A percentile compares a stretch with the other conserved stretches of the same genome.
Evolutionary conservation across 2,113 vertebrate genomes (phyloP).

Genomic region (Cebus imitator): DNA sequence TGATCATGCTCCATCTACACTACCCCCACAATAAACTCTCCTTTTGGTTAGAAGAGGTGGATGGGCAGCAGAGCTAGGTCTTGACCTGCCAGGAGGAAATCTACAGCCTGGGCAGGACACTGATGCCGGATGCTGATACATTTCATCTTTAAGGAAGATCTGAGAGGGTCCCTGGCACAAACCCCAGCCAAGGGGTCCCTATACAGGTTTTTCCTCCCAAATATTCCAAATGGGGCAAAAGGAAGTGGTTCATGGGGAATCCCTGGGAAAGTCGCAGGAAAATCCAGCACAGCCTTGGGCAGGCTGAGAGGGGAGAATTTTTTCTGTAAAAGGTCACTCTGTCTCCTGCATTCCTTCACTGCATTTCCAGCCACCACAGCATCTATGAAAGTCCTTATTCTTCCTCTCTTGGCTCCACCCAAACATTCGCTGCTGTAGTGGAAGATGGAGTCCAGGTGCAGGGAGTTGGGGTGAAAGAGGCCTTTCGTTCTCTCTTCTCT

Average conservation of each 20-base stretch:
- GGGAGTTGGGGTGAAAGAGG: neutral
- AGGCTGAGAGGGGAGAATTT: constrained; percentile 68
- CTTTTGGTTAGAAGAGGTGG: fast-evolving
- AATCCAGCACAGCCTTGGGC: neutral
- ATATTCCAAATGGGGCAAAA: neutral
- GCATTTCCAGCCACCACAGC: constrained; percentile 53
- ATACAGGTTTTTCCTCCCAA: neutral
- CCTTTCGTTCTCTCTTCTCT: no score
- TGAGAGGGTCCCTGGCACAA: fast-evolving
- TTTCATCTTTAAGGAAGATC: neutral
- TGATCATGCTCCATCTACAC: fast-evolving
- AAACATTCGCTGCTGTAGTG: constrained; percentile 66
- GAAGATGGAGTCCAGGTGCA: fast-evolving
- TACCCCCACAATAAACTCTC: fast-evolving
- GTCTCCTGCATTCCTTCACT: constrained; percentile 79
- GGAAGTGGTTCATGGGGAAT: neutral
- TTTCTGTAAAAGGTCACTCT: constrained; percentile 83
- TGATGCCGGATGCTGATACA: fast-evolving
- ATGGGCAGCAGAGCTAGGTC: no score
- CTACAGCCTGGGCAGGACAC: neutral
- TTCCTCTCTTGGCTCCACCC: constrained; percentile 71
- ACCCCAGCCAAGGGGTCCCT: fast-evolving
- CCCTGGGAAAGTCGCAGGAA: neutral
- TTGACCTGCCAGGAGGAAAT: neutral
- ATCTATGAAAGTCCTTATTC: constrained; percentile 84